phyloP scores from a whole-genome alignment of 2,888 invertebrate genomes.

The Agriopis leucophaearia region DNA sequence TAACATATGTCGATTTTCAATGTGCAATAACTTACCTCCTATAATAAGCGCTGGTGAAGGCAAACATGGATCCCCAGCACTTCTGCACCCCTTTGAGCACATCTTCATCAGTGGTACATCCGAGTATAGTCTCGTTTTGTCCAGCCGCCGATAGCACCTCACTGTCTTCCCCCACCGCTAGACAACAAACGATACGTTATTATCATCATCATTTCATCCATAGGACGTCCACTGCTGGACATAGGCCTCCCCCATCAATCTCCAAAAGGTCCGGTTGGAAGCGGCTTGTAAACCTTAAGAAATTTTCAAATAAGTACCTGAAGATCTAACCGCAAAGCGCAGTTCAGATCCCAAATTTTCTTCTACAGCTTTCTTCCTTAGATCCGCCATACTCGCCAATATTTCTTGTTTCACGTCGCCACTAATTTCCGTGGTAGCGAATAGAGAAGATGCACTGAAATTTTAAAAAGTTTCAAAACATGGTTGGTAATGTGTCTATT shows the following conservation, averaged over 20 bases:
- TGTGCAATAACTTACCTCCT: conserved; percentile 86
- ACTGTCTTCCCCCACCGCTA: conserved; percentile 92
- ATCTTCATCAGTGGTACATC: conserved; percentile 84
- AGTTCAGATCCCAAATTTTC: conserved; percentile 63
- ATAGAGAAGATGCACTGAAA: conserved; percentile 75
- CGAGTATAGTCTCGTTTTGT: conserved; percentile 93
- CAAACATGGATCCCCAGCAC: conserved; percentile 95
- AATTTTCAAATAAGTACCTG: conserved; percentile 58
- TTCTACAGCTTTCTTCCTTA: conserved; percentile 60
- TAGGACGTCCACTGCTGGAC: too few relatives aligned
- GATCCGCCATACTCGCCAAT: conserved; percentile 61
- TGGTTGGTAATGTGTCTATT: neutral
- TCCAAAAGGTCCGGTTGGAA: too few relatives aligned
- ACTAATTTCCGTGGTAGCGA: conserved; percentile 70
- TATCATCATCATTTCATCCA: too few relatives aligned
- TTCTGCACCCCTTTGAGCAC: conserved; percentile 87
- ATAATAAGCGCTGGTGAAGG: conserved; percentile 92
- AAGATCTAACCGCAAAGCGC: conserved; percentile 89
- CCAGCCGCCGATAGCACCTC: conserved; percentile 93
- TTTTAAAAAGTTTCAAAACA: conserved; percentile 4
- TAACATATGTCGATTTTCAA: too few relatives aligned
- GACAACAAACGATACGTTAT: conserved; percentile 12
- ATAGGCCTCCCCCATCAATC: too few relatives aligned
- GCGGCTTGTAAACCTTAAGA: too few relatives aligned
- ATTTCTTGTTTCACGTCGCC: conserved; percentile 72